Percentiles rank a stretch among this genome's conserved stretches.
phyloP scores from a whole-genome alignment of 1,140 invertebrate species.

The Mya arenaria region DNA sequence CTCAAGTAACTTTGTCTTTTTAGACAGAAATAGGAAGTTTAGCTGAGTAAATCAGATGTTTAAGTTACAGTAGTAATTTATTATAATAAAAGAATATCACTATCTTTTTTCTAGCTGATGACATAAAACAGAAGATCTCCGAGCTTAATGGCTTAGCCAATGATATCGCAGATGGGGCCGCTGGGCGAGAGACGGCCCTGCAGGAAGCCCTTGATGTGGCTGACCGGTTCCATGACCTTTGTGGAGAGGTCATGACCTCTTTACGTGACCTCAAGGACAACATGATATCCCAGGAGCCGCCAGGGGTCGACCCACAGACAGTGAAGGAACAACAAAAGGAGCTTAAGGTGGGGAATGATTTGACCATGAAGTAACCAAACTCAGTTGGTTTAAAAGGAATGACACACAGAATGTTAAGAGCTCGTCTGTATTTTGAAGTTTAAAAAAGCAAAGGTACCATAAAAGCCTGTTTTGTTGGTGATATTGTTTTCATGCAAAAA shows the following conservation, averaged over 20 bases:
- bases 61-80: too few relatives aligned
- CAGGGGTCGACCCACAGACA: slow-evolving; percentile 87
- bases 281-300: slow-evolving; percentile 93
- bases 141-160: slow-evolving; percentile 96
- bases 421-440: too few relatives aligned
- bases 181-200: slow-evolving; percentile 89
- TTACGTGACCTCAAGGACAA: slow-evolving; percentile 95
- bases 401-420: too few relatives aligned
- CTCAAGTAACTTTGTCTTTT: too few relatives aligned
- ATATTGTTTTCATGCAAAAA: too few relatives aligned
- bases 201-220: slow-evolving; percentile 93
- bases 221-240: slow-evolving; percentile 96
- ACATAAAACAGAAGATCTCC: slow-evolving; percentile 96
- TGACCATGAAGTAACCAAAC: background rate
- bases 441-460: too few relatives aligned
- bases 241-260: slow-evolving; percentile 94
- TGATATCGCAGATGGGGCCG: slow-evolving; percentile 93
- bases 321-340: slow-evolving; percentile 97
- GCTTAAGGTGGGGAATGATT: slow-evolving; percentile 84
- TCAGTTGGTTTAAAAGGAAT: too few relatives aligned
- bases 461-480: too few relatives aligned
- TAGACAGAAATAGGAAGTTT: too few relatives aligned
- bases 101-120: slow-evolving; percentile 83
- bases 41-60: too few relatives aligned
- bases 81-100: too few relatives aligned